These are phyloP conservation scores for Schrankia costaestrigalis DNA, from an alignment of 2,888 invertebrate species.

Conservation along the genomic window DNA sequence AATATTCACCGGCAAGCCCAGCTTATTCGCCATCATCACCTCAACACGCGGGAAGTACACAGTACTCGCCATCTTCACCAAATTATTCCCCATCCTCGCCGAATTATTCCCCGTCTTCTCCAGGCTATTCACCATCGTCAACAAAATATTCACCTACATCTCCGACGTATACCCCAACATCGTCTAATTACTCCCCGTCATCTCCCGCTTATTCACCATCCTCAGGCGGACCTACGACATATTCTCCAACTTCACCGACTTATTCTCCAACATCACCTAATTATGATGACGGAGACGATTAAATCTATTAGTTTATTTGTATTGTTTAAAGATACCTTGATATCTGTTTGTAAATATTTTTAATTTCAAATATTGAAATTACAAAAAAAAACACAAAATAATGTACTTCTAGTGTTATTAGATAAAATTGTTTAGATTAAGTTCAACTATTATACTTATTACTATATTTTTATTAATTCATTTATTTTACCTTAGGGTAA, in stretches of 20 bases:
- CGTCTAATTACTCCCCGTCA: constrained; percentile 88
- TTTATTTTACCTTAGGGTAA: too few relatives aligned
- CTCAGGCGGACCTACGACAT: constrained; percentile 82
- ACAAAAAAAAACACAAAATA: constrained; percentile 7
- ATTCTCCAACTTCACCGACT: constrained; percentile 68
- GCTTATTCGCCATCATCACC: constrained; percentile 86
- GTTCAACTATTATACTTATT: too few relatives aligned
- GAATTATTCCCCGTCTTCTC: constrained; percentile 88
- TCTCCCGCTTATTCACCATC: constrained; percentile 89
- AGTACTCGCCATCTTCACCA: constrained; percentile 85
- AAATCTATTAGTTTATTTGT: constrained; percentile 23
- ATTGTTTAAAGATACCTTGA: constrained; percentile 1
- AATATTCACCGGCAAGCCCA: constrained; percentile 89
- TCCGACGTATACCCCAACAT: constrained; percentile 89
- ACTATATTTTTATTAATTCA: too few relatives aligned
- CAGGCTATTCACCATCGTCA: constrained; percentile 89
- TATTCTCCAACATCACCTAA: constrained; percentile 84
- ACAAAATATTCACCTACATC: constrained; percentile 90
- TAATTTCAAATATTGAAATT: constrained; percentile 5
- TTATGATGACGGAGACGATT: constrained; percentile 80
- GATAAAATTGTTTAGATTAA: constrained; percentile 6
- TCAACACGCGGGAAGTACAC: constrained; percentile 87
- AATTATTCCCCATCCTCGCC: constrained; percentile 87
- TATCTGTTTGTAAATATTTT: constrained; percentile 28
- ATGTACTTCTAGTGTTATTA: neutral